Base-by-base conservation (phyloP, 35 echinoderm and acorn worm genomes). In the Holothuria glaberrima region DNA sequence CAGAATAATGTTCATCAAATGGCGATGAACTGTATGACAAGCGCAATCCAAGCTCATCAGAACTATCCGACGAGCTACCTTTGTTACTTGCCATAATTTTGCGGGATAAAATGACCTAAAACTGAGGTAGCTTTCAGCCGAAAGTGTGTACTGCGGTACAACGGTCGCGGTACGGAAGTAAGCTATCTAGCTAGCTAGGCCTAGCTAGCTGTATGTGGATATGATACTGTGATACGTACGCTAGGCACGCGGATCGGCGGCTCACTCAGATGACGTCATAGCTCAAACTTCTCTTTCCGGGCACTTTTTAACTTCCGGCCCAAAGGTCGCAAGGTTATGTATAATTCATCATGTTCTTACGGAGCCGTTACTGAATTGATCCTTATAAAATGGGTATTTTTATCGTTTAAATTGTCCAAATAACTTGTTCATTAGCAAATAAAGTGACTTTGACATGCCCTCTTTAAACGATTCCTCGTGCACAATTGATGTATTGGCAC, bases 1-100 rank as follows among this genome's bases (percentile, higher is more conserved):
- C 19, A 65, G 19, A 65, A 65, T 65, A 28, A n/a, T n/a, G n/a
- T 65, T 65, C 61, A n/a, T 65, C 61, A 65, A 65, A 65, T 6
- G 61, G 17, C 61, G 61, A 65, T 65, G 61, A 65, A 65, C 61
- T 65, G 27, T 6, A 65, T 65, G 61, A 65, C 61, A 65, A 65
- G 3, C 61, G 61, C 61, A 65, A 65, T 65, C 61, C 61, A 65
- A 17, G 61, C 61, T 65, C 61, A 21, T 65, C 61, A 65, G 20
- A 65, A 65, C 61, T 65, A 65, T 65, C 61, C 61, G 61, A 65
- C 3, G 44, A 46, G 44, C 10, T 46, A 46, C 44, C 44, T 46
- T 46, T 10, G 44, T 46, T 10, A 46, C 44, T 46, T 46, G 44
- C 44, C 44, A 46, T 46, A 46, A 46, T 46, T 46, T 46, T 46